Evolutionary conservation across 2,113 vertebrate species (phyloP).

Genomic region (Pelvicachromis taeniatus): DNA sequence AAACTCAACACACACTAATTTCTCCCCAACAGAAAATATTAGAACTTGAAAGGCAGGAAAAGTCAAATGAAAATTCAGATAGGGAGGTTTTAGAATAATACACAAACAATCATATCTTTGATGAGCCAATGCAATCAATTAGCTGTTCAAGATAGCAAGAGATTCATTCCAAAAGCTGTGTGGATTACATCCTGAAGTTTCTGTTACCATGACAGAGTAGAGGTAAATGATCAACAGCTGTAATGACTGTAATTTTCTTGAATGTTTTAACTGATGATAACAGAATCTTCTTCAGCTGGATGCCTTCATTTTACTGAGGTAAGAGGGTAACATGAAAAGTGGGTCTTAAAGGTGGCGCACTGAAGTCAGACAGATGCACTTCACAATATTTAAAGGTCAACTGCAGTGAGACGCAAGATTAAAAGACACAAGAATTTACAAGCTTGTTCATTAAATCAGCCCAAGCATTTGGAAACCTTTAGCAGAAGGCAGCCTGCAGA

Average conservation of each 20-base stretch:
- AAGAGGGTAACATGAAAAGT: not conserved
- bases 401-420: not conserved
- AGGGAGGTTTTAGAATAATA: not conserved
- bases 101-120: not conserved
- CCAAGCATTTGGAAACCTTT: not conserved
- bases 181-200: not conserved
- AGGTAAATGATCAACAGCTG: not conserved
- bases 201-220: not conserved
- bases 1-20: not conserved
- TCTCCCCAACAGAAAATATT: not conserved
- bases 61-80: not conserved
- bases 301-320: not conserved
- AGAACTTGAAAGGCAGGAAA: not conserved
- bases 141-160: not conserved
- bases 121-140: not conserved
- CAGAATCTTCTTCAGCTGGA: not conserved
- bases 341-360: not conserved
- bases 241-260: not conserved
- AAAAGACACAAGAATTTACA: not conserved
- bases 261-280: not conserved
- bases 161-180: not conserved
- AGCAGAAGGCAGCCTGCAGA: not conserved
- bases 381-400: not conserved
- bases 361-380: not conserved
- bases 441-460: slow-evolving; percentile 5